These are phyloP conservation scores for Gouania willdenowi DNA, from an alignment of 2,797 vertebrate genomes.

Conservation along the genomic window DNA sequence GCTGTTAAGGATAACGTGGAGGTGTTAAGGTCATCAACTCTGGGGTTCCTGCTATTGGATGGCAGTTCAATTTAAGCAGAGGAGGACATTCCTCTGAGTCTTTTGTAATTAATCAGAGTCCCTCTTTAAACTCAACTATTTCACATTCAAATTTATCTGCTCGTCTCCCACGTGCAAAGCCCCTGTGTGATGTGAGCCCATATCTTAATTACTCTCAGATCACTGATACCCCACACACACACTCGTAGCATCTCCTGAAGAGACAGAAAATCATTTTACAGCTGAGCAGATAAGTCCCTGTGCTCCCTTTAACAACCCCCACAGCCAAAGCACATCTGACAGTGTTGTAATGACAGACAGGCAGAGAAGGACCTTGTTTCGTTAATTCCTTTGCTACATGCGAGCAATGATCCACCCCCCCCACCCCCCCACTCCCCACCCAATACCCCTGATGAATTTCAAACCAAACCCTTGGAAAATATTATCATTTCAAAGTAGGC, in stretches of 20 bases:
- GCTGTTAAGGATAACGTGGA: slow-evolving; percentile 60
- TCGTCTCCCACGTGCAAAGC: slow-evolving; percentile 57
- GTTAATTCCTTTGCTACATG: slow-evolving; percentile 51
- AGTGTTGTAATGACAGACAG: slow-evolving; percentile 63
- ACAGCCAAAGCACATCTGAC: slow-evolving; percentile 60
- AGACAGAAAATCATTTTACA: slow-evolving; percentile 79
- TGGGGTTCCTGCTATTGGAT: slow-evolving; percentile 43
- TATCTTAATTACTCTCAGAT: slow-evolving; percentile 78
- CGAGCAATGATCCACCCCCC: slow-evolving; percentile 42
- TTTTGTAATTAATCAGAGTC: slow-evolving; percentile 75
- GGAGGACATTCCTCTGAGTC: slow-evolving; percentile 50
- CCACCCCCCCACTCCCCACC: not conserved
- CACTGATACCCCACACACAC: slow-evolving; percentile 61
- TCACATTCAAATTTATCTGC: slow-evolving; percentile 66
- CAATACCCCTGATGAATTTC: slow-evolving; percentile 50
- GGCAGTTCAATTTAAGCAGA: slow-evolving; percentile 47
- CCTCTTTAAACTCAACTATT: slow-evolving; percentile 60
- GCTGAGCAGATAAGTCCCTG: slow-evolving; percentile 71
- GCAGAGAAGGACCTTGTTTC: slow-evolving; percentile 44
- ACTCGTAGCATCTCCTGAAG: slow-evolving; percentile 47
- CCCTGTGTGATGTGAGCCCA: slow-evolving; percentile 64
- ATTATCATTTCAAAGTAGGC: slow-evolving; percentile 53
- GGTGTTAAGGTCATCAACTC: slow-evolving; percentile 55
- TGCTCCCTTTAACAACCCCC: slow-evolving; percentile 56
- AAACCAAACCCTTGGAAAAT: slow-evolving; percentile 56